Conservation (phyloP, 1,140 invertebrate genomes). For the Lordiphosa collinella region DNA sequence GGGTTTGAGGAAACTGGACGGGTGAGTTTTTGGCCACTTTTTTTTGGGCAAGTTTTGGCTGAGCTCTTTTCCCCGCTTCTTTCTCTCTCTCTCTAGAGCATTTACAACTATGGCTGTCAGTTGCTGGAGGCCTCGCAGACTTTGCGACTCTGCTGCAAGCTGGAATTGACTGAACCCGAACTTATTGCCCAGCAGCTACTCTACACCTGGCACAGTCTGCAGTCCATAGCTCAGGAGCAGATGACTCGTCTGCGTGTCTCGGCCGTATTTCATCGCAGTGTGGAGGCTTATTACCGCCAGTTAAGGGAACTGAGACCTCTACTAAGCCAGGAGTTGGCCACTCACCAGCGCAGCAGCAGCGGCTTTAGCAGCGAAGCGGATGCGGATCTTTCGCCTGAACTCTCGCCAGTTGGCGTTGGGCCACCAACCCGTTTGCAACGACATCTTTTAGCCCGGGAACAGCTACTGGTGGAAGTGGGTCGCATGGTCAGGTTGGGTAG, state of each 20-base stretch:
- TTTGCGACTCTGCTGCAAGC: slow-evolving; percentile 86
- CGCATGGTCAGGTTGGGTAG: slow-evolving; percentile 86
- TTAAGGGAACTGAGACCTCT: slow-evolving; percentile 82
- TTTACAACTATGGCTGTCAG: slow-evolving; percentile 89
- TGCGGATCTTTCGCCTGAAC: slow-evolving; percentile 39
- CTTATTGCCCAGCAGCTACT: slow-evolving; percentile 80
- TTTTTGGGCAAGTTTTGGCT: neutral
- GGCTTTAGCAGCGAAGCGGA: slow-evolving; percentile 71
- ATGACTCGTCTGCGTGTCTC: slow-evolving; percentile 88
- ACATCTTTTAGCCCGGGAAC: slow-evolving; percentile 84
- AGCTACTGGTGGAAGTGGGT: slow-evolving; percentile 86
- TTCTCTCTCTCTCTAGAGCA: slow-evolving; percentile 82
- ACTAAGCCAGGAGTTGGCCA: slow-evolving; percentile 79
- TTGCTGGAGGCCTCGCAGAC: slow-evolving; percentile 87
- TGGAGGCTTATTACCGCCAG: slow-evolving; percentile 85
- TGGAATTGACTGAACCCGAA: slow-evolving; percentile 78
- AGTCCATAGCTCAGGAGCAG: slow-evolving; percentile 87
- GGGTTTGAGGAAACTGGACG: slow-evolving; percentile 88
- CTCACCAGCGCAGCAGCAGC: slow-evolving; percentile 66
- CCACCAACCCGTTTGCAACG: slow-evolving; percentile 77
- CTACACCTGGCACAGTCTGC: slow-evolving; percentile 85
- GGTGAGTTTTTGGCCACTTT: slow-evolving; percentile 80
- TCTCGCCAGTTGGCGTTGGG: slow-evolving; percentile 31
- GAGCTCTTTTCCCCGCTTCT: slow-evolving; percentile 5
- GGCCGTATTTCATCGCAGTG: slow-evolving; percentile 87